Evolutionary conservation across 2,888 invertebrate genomes (phyloP), one percentile per base, ranked within the genome.

Genomic region (Sarcophaga carnaria): DNA sequence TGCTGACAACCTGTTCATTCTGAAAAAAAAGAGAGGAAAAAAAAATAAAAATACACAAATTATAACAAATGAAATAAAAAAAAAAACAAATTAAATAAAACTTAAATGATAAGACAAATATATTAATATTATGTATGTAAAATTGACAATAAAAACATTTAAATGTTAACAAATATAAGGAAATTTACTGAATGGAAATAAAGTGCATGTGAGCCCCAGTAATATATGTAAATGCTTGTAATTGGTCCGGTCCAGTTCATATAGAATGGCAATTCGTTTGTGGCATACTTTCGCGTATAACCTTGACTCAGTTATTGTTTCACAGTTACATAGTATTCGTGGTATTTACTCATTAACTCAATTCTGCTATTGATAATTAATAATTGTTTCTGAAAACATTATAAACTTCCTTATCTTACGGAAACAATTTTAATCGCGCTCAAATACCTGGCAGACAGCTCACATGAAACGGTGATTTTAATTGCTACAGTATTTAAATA

Each of bases 1-100:
- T 93, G 93, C 92, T 93, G 91, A 92, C 93, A 92, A 93, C 93
- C 93, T 93, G 88, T 91, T 92, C 93, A 91, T 92, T 93, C 93
- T 93, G 93, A 92, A 93, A 92, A 91, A 91, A 90, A 91, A 91
- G 83, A 91, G 89, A 90, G 90, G 89, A 90, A 89, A 89, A 88
- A 90, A 88, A 90, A 89, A 88, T 88, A 89, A 89, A 88, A 89
- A 88, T 83, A 90, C 88, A 89, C 90, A 89, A 89, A 90, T 90
- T 27, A 83, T 37, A 83, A 84, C 62, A 85, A 83, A 80, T 71
- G 70, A 70, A 75, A 12, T 54, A 88, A 88, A 86, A 84, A 80
- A 70, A 85, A 87, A 87, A 86, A 14, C 79, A 76, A 72, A 80
- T 84, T 49, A 81, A 27, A 79, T 76, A n/a, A 54, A 54, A 75